These are phyloP conservation scores for Chrosomus eos DNA, from an alignment of 2,797 vertebrate genomes.

Conservation along the genomic window DNA sequence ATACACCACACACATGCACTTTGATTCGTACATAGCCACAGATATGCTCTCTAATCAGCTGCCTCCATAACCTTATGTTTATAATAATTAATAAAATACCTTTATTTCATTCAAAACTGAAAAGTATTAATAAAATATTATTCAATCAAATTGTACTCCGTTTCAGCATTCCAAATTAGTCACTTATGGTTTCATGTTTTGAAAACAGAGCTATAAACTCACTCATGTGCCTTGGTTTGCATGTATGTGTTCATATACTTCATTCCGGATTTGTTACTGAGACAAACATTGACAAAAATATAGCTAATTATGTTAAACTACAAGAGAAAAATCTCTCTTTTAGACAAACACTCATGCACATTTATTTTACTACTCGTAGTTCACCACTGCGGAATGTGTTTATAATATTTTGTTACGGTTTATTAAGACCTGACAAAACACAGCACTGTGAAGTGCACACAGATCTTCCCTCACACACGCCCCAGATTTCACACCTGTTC, in stretches of 20 bases:
- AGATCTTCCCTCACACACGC: constrained; percentile 32
- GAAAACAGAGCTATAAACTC: background rate
- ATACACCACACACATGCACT: constrained; percentile 47
- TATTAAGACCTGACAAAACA: constrained; percentile 69
- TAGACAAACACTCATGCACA: constrained; percentile 41
- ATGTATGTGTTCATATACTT: background rate
- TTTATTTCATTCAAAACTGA: background rate
- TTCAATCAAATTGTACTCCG: background rate
- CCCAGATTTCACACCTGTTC: constrained; percentile 57
- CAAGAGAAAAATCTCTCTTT: constrained; percentile 27
- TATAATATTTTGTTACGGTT: constrained; percentile 73
- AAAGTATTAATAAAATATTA: background rate
- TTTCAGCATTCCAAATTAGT: background rate
- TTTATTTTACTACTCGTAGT: constrained; percentile 55
- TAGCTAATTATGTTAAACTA: constrained; percentile 17
- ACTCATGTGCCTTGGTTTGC: background rate
- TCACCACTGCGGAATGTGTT: constrained; percentile 68
- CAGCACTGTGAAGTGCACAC: constrained; percentile 54
- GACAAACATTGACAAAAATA: constrained; percentile 9
- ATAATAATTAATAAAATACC: background rate
- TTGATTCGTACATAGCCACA: constrained; percentile 3
- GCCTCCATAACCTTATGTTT: background rate
- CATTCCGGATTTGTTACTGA: background rate
- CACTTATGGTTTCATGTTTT: background rate
- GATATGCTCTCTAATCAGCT: background rate